Evolutionary conservation across 1,140 invertebrate genomes (phyloP), one percentile per base, ranked within the genome.

Genomic region (Zophobas morio): DNA sequence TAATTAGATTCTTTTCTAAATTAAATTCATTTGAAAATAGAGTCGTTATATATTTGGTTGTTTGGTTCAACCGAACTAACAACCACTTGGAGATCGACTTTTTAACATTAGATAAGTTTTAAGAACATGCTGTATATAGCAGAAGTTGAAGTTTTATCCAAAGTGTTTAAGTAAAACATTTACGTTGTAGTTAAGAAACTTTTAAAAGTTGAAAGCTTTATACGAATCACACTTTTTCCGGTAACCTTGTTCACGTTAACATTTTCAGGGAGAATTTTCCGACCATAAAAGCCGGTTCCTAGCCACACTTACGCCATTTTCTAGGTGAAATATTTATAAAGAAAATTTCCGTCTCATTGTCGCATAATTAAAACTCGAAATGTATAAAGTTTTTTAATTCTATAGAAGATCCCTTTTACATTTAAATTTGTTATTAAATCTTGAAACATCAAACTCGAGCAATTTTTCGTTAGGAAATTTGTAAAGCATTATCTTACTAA

Each of bases 301-400:
- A 56, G 5, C 42, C 49, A 60, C 49, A 60, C 47, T 75, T 60
- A 75, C 49, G 49, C 63, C 46, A 47, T 75, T 60, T 46, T 63
- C 54, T 51, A 66, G 42, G 66, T 75, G 66, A 75, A 75, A 75
- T 75, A 75, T 75, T 75, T 75, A 75, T 66, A 53, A 70, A 49
- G 74, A 75, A 75, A 75, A 63, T 75, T 75, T 63, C 56, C 57
- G 36, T 75, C 20, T 70, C 74, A 75, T 75, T 75, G 57, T 63
- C 57, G 57, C 57, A 37, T 75, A 75, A 75, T 75, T 73, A 73
- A 73, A 34, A 37, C 39, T 40, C 51, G 39, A 73, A 73, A 73
- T 73, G 71, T 56, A 73, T 56, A 73, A 73, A 73, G 71, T 73
- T 73, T 73, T 73, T 56, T 72, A 54, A 73, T 73, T 73, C 49